Evolutionary conservation across 2,113 vertebrate genomes (phyloP).

Genomic region (Conger conger): DNA sequence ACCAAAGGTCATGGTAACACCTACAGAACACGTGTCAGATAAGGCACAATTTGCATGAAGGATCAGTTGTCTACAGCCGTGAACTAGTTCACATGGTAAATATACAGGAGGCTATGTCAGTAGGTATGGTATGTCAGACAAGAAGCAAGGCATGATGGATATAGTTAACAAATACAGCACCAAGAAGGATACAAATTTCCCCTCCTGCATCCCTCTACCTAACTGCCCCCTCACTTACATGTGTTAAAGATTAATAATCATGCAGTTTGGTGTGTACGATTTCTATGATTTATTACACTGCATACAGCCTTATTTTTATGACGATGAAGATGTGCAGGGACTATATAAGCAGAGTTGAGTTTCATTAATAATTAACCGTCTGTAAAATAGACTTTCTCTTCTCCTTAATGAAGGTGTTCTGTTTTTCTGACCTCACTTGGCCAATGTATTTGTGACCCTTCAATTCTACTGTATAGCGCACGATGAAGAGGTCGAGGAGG

Average conservation of each 20-base stretch:
- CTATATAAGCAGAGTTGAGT: background rate
- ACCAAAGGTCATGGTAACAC: no score
- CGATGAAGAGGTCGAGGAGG: background rate
- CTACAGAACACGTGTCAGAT: no score
- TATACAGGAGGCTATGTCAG: no score
- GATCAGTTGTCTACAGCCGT: no score
- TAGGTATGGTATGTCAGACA: no score
- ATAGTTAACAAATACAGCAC: no score
- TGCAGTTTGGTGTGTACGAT: slow-evolving; percentile 11
- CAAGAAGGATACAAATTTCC: no score
- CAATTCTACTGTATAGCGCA: background rate
- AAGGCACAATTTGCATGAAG: no score
- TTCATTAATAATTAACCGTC: background rate
- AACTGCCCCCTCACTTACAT: no score
- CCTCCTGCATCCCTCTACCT: no score
- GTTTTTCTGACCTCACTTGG: background rate
- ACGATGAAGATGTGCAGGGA: background rate
- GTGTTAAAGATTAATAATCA: background rate
- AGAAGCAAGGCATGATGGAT: no score
- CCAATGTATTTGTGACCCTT: background rate
- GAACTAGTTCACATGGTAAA: no score
- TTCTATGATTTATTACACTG: slow-evolving; percentile 15
- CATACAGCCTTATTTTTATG: background rate
- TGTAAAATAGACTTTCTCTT: background rate
- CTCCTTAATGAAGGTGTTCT: background rate